These are phyloP conservation scores for Papilio glaucus DNA, from an alignment of 1,140 invertebrate species.

Conservation along the genomic window DNA sequence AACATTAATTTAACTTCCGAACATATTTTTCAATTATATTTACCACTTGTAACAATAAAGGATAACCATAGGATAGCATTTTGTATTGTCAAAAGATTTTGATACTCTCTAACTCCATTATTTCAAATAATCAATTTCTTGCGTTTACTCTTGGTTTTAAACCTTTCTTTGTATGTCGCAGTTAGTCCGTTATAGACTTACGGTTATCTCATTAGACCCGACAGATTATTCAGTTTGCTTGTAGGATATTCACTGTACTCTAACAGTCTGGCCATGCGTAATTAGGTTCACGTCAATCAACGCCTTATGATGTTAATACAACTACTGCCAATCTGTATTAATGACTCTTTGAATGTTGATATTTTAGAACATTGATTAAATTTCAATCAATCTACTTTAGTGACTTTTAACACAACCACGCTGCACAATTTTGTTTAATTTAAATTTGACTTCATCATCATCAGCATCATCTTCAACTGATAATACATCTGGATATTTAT, in stretches of 20 bases:
- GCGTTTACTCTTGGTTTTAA: background rate
- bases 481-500: too few relatives aligned
- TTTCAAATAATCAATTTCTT: too few relatives aligned
- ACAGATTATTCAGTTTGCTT: background rate
- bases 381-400: background rate
- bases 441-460: too few relatives aligned
- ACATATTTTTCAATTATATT: too few relatives aligned
- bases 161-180: background rate
- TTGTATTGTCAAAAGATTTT: background rate
- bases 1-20: too few relatives aligned
- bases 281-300: constrained; percentile 6
- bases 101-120: background rate
- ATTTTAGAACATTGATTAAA: background rate
- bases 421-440: background rate
- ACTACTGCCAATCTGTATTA: background rate
- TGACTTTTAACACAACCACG: background rate
- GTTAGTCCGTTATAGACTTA: background rate
- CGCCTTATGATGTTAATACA: background rate
- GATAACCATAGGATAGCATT: too few relatives aligned
- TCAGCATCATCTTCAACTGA: too few relatives aligned
- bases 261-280: background rate
- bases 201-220: background rate
- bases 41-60: background rate
- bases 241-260: constrained; percentile 2
- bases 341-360: background rate